Evolutionary conservation across 1,140 invertebrate genomes (phyloP).

Genomic region (Drosophila nasuta): DNA sequence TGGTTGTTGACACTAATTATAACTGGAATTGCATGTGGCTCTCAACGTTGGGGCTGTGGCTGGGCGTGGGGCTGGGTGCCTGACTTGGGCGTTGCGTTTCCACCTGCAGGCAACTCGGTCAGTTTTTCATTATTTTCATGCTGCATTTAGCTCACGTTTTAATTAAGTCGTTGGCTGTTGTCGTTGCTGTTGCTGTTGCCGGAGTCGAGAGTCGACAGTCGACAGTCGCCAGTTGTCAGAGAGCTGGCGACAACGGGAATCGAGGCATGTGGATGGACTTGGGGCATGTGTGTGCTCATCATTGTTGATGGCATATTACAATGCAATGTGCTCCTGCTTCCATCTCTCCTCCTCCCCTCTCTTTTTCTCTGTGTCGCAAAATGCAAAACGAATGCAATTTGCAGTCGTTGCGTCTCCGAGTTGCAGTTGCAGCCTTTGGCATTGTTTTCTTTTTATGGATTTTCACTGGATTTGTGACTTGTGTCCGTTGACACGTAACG

Average conservation of each 20-base stretch:
- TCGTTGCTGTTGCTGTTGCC: conserved; percentile 32
- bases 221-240: conserved; percentile 15
- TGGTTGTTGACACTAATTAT: conserved; percentile 83
- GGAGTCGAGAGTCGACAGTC: conserved; percentile 14
- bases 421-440: conserved; percentile 53
- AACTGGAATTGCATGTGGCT: conserved; percentile 74
- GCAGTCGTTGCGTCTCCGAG: conserved; percentile 60
- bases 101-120: conserved; percentile 77
- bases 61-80: neutral
- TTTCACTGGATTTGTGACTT: conserved; percentile 59
- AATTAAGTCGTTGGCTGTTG: conserved; percentile 72
- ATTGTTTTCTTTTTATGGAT: conserved; percentile 74
- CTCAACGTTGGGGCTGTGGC: neutral
- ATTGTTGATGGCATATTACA: conserved; percentile 82
- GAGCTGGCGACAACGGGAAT: neutral
- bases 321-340: conserved; percentile 39
- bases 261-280: no score
- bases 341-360: neutral
- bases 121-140: conserved; percentile 84
- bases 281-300: conserved; percentile 64
- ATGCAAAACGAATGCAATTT: conserved; percentile 76
- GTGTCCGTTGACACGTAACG: conserved; percentile 72
- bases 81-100: conserved; percentile 55
- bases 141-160: conserved; percentile 83
- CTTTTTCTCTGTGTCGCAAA: neutral